Conservation (phyloP, 2,888 invertebrate genomes). For the Uropetala carovei region DNA sequence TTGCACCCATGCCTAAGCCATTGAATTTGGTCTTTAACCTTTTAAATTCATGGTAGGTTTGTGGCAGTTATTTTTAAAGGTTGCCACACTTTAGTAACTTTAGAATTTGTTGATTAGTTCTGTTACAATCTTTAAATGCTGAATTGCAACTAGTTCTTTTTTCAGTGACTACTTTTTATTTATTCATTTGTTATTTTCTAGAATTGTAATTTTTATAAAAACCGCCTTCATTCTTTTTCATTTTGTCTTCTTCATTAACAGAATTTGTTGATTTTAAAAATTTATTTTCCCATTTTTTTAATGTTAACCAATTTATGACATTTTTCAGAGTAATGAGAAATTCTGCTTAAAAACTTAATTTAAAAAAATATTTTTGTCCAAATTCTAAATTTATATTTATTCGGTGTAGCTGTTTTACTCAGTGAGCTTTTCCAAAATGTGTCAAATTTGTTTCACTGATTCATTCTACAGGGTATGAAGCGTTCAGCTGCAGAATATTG, state of each 20-base stretch:
- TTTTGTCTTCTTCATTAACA: no score
- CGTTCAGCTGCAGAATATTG: conserved; percentile 89
- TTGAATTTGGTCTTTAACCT: not conserved
- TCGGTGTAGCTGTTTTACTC: not conserved
- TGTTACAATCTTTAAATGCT: no score
- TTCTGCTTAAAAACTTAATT: not conserved
- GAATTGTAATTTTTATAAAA: no score
- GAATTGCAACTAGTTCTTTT: no score
- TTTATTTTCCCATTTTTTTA: not conserved
- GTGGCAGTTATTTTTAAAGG: not conserved
- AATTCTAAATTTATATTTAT: not conserved
- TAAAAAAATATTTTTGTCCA: not conserved
- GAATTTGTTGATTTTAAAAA: not conserved
- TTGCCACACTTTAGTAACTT: not conserved
- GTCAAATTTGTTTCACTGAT: not conserved
- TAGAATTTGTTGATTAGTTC: no score
- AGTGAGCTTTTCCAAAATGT: not conserved
- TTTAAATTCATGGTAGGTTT: not conserved
- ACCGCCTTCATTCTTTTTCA: no score
- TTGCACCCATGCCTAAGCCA: not conserved
- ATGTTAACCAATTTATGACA: not conserved
- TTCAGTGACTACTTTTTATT: no score
- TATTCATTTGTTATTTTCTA: no score
- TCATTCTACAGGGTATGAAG: conserved; percentile 79
- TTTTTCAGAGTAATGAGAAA: not conserved